Evolutionary conservation across 2,888 invertebrate genomes (phyloP).

Genomic region (Apamea monoglypha): DNA sequence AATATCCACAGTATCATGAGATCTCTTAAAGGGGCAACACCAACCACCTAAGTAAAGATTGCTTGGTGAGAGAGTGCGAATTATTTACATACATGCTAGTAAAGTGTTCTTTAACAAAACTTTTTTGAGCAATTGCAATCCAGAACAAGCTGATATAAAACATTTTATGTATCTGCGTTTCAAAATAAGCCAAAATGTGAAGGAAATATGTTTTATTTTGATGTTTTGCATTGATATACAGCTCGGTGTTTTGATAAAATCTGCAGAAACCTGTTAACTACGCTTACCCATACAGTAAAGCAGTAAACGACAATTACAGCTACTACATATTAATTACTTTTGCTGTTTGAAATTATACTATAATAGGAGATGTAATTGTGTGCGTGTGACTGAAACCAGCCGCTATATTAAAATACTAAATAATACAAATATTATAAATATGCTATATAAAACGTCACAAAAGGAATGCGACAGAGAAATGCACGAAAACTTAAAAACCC

Average conservation of each 20-base stretch:
- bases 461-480: constrained; percentile 72
- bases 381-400: constrained; percentile 42
- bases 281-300: constrained; percentile 61
- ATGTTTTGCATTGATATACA: constrained; percentile 53
- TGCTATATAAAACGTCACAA: constrained; percentile 70
- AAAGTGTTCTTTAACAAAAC: constrained; percentile 51
- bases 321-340: constrained; percentile 40
- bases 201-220: constrained; percentile 35
- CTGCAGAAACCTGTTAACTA: constrained; percentile 58
- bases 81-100: constrained; percentile 69
- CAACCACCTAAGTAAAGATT: constrained; percentile 67
- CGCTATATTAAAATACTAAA: constrained; percentile 51
- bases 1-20: constrained; percentile 48
- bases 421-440: constrained; percentile 55
- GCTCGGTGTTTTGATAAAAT: constrained; percentile 43
- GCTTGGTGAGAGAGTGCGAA: constrained; percentile 61
- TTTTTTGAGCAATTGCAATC: constrained; percentile 56
- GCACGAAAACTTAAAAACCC: constrained; percentile 80
- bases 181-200: constrained; percentile 57
- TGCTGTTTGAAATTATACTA: constrained; percentile 1
- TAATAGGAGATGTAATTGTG: constrained; percentile 61
- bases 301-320: constrained; percentile 65
- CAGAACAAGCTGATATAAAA: constrained; percentile 59
- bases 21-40: constrained; percentile 65
- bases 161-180: constrained; percentile 44